phyloP scores from a whole-genome alignment of 1,140 invertebrate species.

The Drosophila teissieri region DNA sequence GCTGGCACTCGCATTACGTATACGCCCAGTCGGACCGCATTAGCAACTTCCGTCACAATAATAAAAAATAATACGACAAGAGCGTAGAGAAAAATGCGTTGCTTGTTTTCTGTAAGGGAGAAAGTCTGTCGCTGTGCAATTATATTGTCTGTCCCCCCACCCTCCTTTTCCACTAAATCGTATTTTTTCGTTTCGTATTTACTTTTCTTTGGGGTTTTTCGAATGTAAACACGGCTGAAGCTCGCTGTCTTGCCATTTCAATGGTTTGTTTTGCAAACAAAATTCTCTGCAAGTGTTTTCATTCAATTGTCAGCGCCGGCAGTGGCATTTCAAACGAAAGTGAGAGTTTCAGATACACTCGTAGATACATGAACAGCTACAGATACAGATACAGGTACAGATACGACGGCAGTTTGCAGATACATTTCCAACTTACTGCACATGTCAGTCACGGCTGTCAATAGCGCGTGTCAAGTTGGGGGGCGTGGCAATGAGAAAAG shows the following conservation, averaged over 20 bases:
- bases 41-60: slow-evolving; percentile 67
- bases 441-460: slow-evolving; percentile 74
- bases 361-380: slow-evolving; percentile 10
- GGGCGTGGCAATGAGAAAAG: slow-evolving; percentile 30
- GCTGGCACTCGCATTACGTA: slow-evolving; percentile 62
- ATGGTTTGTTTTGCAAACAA: slow-evolving; percentile 78
- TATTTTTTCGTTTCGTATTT: slow-evolving; percentile 9
- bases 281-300: slow-evolving; percentile 69
- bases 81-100: slow-evolving; percentile 40
- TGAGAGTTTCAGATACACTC: slow-evolving; percentile 63
- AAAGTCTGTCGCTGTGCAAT: slow-evolving; percentile 74
- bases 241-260: slow-evolving; percentile 53
- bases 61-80: slow-evolving; percentile 23
- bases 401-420: background rate
- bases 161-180: slow-evolving; percentile 3
- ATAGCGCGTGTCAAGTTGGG: slow-evolving; percentile 55
- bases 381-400: slow-evolving; percentile 10
- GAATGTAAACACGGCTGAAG: slow-evolving; percentile 58
- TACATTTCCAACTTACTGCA: slow-evolving; percentile 45
- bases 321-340: slow-evolving; percentile 64
- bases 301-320: slow-evolving; percentile 63
- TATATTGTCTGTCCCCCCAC: slow-evolving; percentile 44
- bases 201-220: slow-evolving; percentile 44
- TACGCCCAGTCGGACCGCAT: slow-evolving; percentile 51
- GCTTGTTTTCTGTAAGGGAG: slow-evolving; percentile 61